Conservation (phyloP, 2,888 invertebrate genomes). For the Saturnia pavonia region DNA sequence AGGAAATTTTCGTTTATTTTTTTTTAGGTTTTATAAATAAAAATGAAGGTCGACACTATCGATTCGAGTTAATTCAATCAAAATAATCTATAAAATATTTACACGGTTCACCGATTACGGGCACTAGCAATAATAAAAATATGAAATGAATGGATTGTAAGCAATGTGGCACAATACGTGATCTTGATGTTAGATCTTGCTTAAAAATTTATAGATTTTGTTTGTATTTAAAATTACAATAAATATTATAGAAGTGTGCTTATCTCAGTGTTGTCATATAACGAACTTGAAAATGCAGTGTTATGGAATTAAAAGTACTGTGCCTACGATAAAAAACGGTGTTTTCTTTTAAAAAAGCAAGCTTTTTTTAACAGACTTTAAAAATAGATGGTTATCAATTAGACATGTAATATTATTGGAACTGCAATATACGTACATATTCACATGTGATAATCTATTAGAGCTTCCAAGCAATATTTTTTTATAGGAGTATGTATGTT, state of each 20-base stretch:
- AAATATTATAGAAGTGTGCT: neutral
- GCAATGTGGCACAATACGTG: neutral
- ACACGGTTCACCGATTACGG: neutral
- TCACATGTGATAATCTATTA: no score
- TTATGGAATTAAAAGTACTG: no score
- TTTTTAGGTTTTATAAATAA: neutral
- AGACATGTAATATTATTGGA: no score
- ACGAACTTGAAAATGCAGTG: no score
- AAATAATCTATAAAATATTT: conserved; percentile 2
- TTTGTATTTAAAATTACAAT: neutral
- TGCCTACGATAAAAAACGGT: no score
- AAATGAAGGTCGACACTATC: conserved; percentile 8
- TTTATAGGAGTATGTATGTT: no score
- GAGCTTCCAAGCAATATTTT: no score
- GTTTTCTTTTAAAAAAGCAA: no score
- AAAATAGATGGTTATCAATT: no score
- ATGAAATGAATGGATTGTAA: neutral
- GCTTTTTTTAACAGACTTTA: no score
- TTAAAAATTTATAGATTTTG: neutral
- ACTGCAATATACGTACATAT: no score
- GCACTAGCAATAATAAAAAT: neutral
- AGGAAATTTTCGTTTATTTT: conserved; percentile 11
- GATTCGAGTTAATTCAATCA: neutral
- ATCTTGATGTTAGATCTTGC: neutral
- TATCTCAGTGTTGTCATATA: neutral